phyloP scores from a whole-genome alignment of 1,140 invertebrate species.

The Myzus persicae region DNA sequence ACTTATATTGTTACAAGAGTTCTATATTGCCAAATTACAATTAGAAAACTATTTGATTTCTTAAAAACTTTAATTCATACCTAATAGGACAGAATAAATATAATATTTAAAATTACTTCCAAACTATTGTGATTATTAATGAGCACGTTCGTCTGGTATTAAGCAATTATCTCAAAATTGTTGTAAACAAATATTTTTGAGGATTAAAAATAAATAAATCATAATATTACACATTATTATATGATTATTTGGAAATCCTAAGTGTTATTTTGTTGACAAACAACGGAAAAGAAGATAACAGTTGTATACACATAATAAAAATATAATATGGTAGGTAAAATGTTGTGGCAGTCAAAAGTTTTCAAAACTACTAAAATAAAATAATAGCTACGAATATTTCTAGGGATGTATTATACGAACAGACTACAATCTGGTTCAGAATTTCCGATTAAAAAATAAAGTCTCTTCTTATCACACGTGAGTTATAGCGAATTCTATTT shows the following conservation, averaged over 20 bases:
- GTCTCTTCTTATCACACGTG: neutral
- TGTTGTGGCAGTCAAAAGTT: neutral
- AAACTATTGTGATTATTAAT: too few relatives aligned
- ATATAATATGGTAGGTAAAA: neutral
- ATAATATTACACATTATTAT: neutral
- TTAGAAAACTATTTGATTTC: too few relatives aligned
- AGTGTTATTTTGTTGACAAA: neutral
- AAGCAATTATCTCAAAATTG: neutral
- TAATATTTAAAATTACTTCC: too few relatives aligned
- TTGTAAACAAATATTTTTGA: neutral
- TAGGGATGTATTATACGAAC: neutral
- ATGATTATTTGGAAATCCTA: neutral
- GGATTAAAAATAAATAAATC: neutral
- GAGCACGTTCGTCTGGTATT: too few relatives aligned
- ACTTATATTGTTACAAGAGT: too few relatives aligned
- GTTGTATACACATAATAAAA: neutral
- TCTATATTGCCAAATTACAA: too few relatives aligned
- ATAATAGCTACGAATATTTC: neutral
- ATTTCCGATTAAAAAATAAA: neutral
- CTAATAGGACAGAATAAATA: too few relatives aligned
- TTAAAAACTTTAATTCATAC: too few relatives aligned
- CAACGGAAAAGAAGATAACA: neutral
- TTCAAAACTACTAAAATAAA: neutral
- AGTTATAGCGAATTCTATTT: neutral
- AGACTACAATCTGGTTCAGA: neutral